Evolutionary conservation across 2,797 vertebrate genomes (phyloP).

Genomic region (Semaprochilodus insignis): DNA sequence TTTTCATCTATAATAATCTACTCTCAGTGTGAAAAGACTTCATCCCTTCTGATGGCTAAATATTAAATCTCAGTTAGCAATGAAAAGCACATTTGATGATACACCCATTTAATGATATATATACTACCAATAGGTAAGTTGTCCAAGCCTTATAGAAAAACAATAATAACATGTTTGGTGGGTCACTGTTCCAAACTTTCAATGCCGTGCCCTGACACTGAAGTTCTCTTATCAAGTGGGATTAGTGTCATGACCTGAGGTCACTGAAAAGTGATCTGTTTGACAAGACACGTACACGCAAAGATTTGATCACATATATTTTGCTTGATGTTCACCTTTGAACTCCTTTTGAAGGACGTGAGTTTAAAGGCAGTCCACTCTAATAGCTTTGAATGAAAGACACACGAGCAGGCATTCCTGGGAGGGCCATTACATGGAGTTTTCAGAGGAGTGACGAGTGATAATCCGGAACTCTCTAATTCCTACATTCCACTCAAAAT

Average conservation of each 20-base stretch:
- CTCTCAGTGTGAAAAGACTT: too few species aligned
- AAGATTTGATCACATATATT: slow-evolving; percentile 22
- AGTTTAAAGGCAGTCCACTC: slow-evolving; percentile 4
- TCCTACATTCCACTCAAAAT: slow-evolving; percentile 47
- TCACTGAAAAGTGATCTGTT: neutral
- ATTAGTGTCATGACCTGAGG: neutral
- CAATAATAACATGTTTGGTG: neutral
- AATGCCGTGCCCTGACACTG: neutral
- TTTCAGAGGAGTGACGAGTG: slow-evolving; percentile 45
- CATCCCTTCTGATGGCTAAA: too few species aligned
- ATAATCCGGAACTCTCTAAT: slow-evolving; percentile 50
- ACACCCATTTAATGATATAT: too few species aligned
- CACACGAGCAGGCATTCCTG: slow-evolving; percentile 20
- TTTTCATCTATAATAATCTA: too few species aligned
- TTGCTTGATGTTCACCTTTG: slow-evolving; percentile 33
- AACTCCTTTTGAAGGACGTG: neutral
- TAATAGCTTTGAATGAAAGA: slow-evolving; percentile 47
- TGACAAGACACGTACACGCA: slow-evolving; percentile 29
- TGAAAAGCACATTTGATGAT: too few species aligned
- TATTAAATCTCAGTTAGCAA: too few species aligned
- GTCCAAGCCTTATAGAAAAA: too few species aligned
- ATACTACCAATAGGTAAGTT: too few species aligned
- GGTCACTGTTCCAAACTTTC: neutral
- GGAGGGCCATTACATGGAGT: slow-evolving; percentile 33
- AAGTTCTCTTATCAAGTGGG: neutral